A percentile compares a stretch with the other conserved stretches of the same genome.
Conservation (phyloP, 2,888 invertebrate species). For the Eilema caniola region DNA sequence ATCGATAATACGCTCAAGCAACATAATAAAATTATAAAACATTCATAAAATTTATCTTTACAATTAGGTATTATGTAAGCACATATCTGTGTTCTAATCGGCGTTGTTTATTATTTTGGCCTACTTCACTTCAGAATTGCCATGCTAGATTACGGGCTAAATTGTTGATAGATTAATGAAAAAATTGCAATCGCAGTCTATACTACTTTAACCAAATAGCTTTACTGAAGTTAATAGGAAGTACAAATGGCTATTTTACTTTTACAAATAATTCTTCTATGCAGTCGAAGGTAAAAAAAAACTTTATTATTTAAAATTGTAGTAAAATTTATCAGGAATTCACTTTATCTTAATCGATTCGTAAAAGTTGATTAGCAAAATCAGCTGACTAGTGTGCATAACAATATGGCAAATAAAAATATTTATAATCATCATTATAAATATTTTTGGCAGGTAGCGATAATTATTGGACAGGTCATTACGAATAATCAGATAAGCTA, state of each 20-base stretch:
- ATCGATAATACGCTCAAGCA: not conserved
- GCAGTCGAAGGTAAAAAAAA: not conserved
- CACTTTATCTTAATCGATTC: conserved; percentile 10
- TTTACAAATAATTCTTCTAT: too few species aligned
- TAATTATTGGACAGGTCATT: conserved; percentile 33
- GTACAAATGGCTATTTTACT: not conserved
- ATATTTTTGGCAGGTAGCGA: not conserved
- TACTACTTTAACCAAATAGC: not conserved
- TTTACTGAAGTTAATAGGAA: not conserved
- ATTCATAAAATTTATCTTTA: conserved; percentile 1
- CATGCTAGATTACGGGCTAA: not conserved
- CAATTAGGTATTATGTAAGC: conserved; percentile 8
- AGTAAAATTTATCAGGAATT: conserved; percentile 6
- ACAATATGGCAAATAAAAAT: too few species aligned
- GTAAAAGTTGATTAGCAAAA: conserved; percentile 19
- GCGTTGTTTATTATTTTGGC: conserved; percentile 6
- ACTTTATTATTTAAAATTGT: not conserved
- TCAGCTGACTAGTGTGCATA: not conserved
- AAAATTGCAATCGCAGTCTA: not conserved
- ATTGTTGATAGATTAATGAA: not conserved
- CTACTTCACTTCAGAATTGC: not conserved
- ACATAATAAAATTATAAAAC: not conserved
- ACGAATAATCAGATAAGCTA: conserved; percentile 51
- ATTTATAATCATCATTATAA: not conserved
- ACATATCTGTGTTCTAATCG: conserved; percentile 6